Percentiles rank a stretch among this genome's conserved stretches.
phyloP scores from a whole-genome alignment of 2,797 vertebrate genomes.

The Triplophysa bombifrons region DNA sequence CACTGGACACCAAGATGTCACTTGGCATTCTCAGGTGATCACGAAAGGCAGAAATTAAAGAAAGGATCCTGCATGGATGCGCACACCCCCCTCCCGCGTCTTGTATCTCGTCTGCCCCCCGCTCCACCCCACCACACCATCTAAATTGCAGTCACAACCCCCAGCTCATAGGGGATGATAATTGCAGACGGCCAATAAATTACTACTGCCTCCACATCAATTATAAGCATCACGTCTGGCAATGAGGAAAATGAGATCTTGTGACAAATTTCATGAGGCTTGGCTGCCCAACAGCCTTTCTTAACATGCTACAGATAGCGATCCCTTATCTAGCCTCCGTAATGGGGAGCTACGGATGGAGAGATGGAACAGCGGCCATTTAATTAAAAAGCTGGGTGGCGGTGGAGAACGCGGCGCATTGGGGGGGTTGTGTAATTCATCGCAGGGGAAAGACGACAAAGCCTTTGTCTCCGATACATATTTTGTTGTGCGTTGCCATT shows the following conservation, averaged over 20 bases:
- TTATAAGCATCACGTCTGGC: slow-evolving; percentile 87
- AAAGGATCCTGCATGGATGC: slow-evolving; percentile 65
- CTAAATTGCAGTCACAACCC: slow-evolving; percentile 88
- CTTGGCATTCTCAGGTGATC: slow-evolving; percentile 68
- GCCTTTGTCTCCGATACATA: slow-evolving; percentile 84
- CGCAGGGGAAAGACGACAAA: slow-evolving; percentile 83
- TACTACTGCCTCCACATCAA: slow-evolving; percentile 87
- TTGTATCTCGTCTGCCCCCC: slow-evolving; percentile 14
- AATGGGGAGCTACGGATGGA: slow-evolving; percentile 86
- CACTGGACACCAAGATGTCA: slow-evolving; percentile 66
- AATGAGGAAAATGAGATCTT: slow-evolving; percentile 87
- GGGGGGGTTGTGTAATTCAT: slow-evolving; percentile 80
- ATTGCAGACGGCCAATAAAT: slow-evolving; percentile 87
- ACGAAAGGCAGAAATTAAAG: slow-evolving; percentile 34
- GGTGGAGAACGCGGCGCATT: slow-evolving; percentile 53
- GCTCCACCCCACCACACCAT: slow-evolving; percentile 57
- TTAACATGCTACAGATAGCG: slow-evolving; percentile 89
- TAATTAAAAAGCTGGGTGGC: slow-evolving; percentile 87
- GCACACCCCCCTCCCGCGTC: slow-evolving; percentile 45
- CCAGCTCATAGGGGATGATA: slow-evolving; percentile 82
- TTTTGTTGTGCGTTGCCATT: slow-evolving; percentile 80
- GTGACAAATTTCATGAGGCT: slow-evolving; percentile 85
- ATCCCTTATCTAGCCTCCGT: slow-evolving; percentile 88
- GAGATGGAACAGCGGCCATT: slow-evolving; percentile 92
- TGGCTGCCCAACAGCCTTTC: slow-evolving; percentile 84